Evolutionary conservation across 2,797 vertebrate species (phyloP).

Genomic region (Prunella strophiata): DNA sequence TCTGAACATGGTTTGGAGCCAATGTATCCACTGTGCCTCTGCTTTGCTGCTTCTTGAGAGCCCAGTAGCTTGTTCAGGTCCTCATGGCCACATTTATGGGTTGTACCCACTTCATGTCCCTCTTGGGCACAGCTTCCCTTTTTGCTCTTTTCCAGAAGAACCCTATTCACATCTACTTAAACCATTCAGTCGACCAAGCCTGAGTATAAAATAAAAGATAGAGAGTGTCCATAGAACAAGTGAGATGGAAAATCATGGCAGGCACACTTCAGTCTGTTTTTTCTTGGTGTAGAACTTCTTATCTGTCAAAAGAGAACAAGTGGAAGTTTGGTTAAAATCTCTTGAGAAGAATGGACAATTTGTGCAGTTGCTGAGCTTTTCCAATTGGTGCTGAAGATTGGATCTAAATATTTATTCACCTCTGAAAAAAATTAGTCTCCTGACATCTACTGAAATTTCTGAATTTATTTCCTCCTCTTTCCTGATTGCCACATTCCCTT

Average conservation of each 20-base stretch:
- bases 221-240: background rate
- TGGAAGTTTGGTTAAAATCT: conserved; percentile 44
- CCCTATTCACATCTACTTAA: background rate
- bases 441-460: conserved; percentile 28
- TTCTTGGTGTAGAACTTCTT: background rate
- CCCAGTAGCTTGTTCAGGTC: background rate
- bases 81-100: fast-evolving
- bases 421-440: background rate
- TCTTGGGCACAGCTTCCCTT: background rate
- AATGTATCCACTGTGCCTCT: background rate
- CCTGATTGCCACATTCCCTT: conserved; percentile 48
- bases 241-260: background rate
- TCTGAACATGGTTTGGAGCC: background rate
- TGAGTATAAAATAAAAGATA: background rate
- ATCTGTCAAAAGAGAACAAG: conserved; percentile 26
- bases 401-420: conserved; percentile 41
- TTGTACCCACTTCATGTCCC: background rate
- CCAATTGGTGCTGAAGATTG: conserved; percentile 20
- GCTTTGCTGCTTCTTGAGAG: background rate
- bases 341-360: conserved; percentile 27
- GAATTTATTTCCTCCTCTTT: conserved; percentile 19
- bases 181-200: fast-evolving
- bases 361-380: conserved; percentile 25
- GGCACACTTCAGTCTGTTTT: background rate
- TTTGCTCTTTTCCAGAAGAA: background rate